Conservation (phyloP, 2,113 vertebrate species). For the Hypanus sabinus region DNA sequence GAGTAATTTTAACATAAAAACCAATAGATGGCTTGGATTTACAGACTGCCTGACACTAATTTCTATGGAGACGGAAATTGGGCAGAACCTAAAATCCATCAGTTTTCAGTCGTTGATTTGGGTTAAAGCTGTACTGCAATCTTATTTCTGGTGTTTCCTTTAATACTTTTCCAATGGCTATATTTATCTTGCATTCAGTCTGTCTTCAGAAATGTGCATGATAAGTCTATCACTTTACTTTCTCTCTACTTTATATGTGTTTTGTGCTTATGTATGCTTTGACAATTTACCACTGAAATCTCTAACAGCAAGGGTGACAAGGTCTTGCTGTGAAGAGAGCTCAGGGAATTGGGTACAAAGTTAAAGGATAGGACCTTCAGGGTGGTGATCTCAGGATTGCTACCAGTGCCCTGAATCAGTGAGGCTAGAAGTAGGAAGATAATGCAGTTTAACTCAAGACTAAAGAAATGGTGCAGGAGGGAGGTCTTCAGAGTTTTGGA, state of each 20-base stretch:
- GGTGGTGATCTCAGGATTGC: too few relatives aligned
- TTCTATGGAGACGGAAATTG: background rate
- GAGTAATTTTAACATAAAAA: background rate
- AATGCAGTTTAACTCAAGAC: too few relatives aligned
- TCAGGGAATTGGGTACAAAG: too few relatives aligned
- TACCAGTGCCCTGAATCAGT: too few relatives aligned
- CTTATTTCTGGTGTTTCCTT: background rate
- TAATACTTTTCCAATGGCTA: background rate
- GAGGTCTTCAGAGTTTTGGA: too few relatives aligned
- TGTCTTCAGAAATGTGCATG: constrained; percentile 1
- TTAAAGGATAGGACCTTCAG: too few relatives aligned
- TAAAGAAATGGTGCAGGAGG: too few relatives aligned
- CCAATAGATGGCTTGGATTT: background rate
- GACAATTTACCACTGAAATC: too few relatives aligned
- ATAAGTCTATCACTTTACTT: background rate
- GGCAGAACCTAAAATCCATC: background rate
- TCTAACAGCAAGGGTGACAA: too few relatives aligned
- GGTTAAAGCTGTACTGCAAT: background rate
- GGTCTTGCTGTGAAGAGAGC: too few relatives aligned
- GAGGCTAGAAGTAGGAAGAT: too few relatives aligned
- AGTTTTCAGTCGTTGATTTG: background rate
- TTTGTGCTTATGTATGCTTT: background rate
- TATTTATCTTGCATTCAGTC: constrained; percentile 4
- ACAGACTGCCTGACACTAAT: background rate
- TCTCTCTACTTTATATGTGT: background rate